Conservation (phyloP, 2,888 invertebrate genomes). For the Lingula anatina region DNA sequence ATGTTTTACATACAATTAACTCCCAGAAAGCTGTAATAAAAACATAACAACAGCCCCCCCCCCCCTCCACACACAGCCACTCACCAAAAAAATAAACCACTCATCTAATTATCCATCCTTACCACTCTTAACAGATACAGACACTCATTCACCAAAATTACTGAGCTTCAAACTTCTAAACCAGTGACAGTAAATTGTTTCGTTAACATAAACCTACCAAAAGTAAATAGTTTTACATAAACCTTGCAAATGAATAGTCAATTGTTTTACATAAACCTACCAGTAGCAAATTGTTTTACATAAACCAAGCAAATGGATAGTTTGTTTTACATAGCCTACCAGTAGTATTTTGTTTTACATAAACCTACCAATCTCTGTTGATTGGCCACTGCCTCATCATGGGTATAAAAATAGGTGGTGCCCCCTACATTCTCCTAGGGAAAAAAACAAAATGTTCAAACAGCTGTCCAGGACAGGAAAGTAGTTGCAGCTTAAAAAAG, state of each 20-base stretch:
- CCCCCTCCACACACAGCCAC: too few species aligned
- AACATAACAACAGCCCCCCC: too few species aligned
- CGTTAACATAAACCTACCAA: neutral
- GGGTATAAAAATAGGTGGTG: slow-evolving; percentile 83
- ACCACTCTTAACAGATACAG: too few species aligned
- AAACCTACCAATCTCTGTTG: slow-evolving; percentile 51
- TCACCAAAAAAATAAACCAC: too few species aligned
- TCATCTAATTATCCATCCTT: too few species aligned
- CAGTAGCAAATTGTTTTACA: neutral
- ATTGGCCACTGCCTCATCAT: slow-evolving; percentile 44
- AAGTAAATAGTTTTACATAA: neutral
- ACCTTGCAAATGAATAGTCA: neutral
- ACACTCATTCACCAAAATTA: too few species aligned
- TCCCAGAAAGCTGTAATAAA: neutral
- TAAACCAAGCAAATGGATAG: neutral
- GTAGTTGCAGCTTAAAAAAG: too few species aligned
- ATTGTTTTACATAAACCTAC: neutral
- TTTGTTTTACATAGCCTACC: neutral
- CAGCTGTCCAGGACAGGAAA: too few species aligned
- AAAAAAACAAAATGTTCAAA: too few species aligned
- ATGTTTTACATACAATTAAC: neutral
- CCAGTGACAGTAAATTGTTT: too few species aligned
- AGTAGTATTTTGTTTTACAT: neutral
- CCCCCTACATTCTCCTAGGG: slow-evolving; percentile 63
- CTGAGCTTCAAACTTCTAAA: too few species aligned